Evolutionary conservation across 2,797 vertebrate genomes (phyloP), one percentile per base, ranked within the genome.

Genomic region (Psittacula echo): DNA sequence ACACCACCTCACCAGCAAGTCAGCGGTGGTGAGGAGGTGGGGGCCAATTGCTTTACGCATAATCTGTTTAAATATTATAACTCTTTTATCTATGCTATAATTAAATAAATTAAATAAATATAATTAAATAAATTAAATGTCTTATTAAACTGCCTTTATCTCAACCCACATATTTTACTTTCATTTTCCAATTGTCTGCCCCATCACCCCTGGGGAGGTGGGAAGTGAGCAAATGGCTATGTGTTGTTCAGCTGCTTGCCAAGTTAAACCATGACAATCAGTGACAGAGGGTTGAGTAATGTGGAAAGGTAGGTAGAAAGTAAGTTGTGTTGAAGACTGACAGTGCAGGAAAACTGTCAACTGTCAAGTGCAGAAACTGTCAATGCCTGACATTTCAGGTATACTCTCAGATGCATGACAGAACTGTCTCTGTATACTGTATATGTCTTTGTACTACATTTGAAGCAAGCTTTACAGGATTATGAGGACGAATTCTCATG

Each of bases 201-300:
- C 32, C 32, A 50, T 44, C 47, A 5, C 4, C 3, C 4, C 20
- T 39, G 41, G 4, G 11, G n/a, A 37, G 44, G 13, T 0, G 0
- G 20, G 6, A 11, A 37, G 16, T 26, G 23, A 74, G 5, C 4
- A 10, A 74, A 6, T 4, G 32, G 37, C 23, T 80, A 17, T n/a
- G 30, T 56, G 61, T 12, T 30, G 7, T 32, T 68, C 16, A 39
- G 27, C 37, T 68, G 37, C 37, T n/a, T 51, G 20, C 10, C 9
- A 2, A 4, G 9, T 51, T 75, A 81, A 50, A 45, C 21, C 20
- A 50, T 20, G 34, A 26, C 9, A 51, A 15, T 21, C 34, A 61
- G 19, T 65, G 32, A 66, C 44, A 19, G 22, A 89, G 13, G 1
- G 1, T 37, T 72, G 48, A 90, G 9, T 20, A 83, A 17, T 18